Percentiles rank a stretch among this genome's conserved stretches.
Evolutionary conservation across 2,888 invertebrate species (phyloP).

Genomic region (Rhyacophila evoluta): DNA sequence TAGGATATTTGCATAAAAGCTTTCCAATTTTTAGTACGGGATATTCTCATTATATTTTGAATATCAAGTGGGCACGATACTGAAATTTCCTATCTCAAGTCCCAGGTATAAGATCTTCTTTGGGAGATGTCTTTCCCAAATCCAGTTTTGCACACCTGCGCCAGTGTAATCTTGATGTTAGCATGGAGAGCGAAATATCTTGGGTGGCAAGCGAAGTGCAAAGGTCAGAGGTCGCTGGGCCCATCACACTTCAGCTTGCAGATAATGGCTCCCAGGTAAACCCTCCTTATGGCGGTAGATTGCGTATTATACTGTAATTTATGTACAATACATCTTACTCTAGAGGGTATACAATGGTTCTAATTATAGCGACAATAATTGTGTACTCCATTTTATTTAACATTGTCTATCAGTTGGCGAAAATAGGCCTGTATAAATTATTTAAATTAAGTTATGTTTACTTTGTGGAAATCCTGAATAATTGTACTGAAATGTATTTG

Average conservation of each 20-base stretch:
- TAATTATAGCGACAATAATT: background rate
- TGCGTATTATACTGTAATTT: slow-evolving; percentile 18
- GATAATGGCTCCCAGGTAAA: slow-evolving; percentile 22
- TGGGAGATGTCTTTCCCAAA: background rate
- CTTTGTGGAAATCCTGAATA: too few species aligned
- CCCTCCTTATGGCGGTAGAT: slow-evolving; percentile 18
- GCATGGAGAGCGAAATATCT: slow-evolving; percentile 13
- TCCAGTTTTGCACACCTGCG: background rate
- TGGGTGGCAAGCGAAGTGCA: background rate
- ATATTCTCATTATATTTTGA: background rate
- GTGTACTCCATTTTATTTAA: background rate
- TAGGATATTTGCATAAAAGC: too few species aligned
- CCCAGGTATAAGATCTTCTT: background rate
- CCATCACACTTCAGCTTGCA: slow-evolving; percentile 12
- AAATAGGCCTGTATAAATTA: background rate
- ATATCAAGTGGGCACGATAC: background rate
- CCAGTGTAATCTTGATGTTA: background rate
- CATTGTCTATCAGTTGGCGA: background rate
- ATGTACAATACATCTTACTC: slow-evolving; percentile 17
- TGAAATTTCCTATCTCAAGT: background rate
- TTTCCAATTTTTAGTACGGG: background rate
- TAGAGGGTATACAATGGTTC: background rate
- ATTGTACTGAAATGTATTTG: too few species aligned
- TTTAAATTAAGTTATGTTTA: too few species aligned
- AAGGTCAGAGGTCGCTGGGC: slow-evolving; percentile 14